phyloP scores from a whole-genome alignment of 2,797 vertebrate species.

The Hapalemur alaotrensis region DNA sequence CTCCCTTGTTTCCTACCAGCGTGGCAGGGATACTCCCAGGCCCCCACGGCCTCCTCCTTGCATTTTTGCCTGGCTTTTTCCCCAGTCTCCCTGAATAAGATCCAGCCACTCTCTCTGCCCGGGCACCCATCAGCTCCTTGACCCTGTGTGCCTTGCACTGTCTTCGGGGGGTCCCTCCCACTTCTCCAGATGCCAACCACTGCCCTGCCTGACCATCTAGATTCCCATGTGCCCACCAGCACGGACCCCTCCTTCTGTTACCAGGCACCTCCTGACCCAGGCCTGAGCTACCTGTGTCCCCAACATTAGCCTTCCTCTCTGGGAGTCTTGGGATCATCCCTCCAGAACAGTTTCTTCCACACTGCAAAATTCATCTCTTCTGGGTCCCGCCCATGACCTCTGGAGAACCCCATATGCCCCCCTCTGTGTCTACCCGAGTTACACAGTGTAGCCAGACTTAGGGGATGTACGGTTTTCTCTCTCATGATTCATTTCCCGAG shows the following conservation, averaged over 20 bases:
- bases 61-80: neutral
- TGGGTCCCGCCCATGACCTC: neutral
- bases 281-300: neutral
- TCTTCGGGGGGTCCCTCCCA: fast-evolving
- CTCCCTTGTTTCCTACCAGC: neutral
- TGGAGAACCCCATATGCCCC: neutral
- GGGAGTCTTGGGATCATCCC: neutral
- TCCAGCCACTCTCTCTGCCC: neutral
- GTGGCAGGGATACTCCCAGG: neutral
- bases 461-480: neutral
- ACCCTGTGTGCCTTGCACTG: neutral
- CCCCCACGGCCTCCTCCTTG: fast-evolving
- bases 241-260: neutral
- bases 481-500: conserved; percentile 36
- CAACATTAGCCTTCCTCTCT: fast-evolving
- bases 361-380: neutral
- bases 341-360: neutral
- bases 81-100: neutral
- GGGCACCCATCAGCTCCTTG: fast-evolving
- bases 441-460: neutral
- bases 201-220: neutral
- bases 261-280: neutral
- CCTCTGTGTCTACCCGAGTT: neutral
- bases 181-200: neutral
- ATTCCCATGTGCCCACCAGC: neutral